Conservation (phyloP, 2,113 vertebrate genomes). For the Odontophorus gujanensis region DNA sequence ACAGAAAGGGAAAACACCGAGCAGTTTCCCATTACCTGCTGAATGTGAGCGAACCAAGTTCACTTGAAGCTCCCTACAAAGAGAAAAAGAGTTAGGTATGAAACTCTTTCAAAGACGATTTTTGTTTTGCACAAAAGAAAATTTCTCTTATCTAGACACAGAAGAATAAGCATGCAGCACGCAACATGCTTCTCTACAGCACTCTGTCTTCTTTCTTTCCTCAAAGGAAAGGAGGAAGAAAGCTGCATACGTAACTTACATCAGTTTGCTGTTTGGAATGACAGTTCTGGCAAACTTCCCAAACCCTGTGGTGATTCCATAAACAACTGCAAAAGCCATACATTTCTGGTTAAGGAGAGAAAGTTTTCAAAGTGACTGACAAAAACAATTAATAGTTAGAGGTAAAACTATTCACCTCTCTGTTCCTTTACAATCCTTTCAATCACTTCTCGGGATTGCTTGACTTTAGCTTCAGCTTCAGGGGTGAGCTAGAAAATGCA, state of each 20-base stretch:
- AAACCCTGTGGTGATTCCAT: slow-evolving; percentile 98
- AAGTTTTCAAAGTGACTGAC: background rate
- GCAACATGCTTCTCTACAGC: rapidly evolving
- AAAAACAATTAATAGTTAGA: background rate
- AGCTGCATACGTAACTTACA: slow-evolving; percentile 74
- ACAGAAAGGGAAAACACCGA: background rate
- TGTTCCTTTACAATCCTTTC: slow-evolving; percentile 93
- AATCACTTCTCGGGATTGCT: slow-evolving; percentile 90
- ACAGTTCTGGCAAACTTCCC: slow-evolving; percentile 97
- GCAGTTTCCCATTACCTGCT: slow-evolving; percentile 81
- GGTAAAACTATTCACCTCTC: slow-evolving; percentile 79
- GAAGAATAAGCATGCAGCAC: background rate
- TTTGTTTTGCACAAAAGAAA: background rate
- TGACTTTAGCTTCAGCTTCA: slow-evolving; percentile 88
- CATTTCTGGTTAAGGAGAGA: background rate
- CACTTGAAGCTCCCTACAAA: slow-evolving; percentile 91
- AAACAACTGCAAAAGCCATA: slow-evolving; percentile 86
- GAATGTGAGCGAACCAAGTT: slow-evolving; percentile 97
- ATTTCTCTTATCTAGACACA: background rate
- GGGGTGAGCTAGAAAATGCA: slow-evolving; percentile 83
- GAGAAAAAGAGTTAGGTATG: background rate
- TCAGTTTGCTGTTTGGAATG: slow-evolving; percentile 91
- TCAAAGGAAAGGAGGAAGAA: background rate
- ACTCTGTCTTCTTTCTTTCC: background rate
- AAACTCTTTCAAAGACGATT: background rate